Conservation (phyloP, 2,797 vertebrate species). For the Champsocephalus gunnari region DNA sequence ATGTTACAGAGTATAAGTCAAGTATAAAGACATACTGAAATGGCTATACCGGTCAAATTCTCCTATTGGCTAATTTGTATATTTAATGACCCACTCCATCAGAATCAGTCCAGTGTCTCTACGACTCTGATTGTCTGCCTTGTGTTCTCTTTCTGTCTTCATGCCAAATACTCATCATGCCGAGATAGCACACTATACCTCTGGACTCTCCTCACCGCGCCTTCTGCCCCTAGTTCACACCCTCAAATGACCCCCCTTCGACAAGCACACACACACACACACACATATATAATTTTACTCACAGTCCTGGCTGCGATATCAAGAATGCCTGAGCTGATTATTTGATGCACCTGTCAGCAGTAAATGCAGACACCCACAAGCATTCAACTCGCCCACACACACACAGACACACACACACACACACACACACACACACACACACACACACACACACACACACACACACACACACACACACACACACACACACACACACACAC, state of each 20-base stretch:
- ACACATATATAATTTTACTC: slow-evolving; percentile 6
- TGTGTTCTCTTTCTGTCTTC: slow-evolving; percentile 2
- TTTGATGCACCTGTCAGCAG: slow-evolving; percentile 80
- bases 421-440: neutral
- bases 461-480: slow-evolving; percentile 67
- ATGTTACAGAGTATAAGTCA: too few species aligned
- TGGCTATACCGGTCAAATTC: too few species aligned
- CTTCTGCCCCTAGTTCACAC: slow-evolving; percentile 35
- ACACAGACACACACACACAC: too few species aligned
- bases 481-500: slow-evolving; percentile 37
- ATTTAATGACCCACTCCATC: too few species aligned
- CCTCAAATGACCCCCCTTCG: slow-evolving; percentile 3
- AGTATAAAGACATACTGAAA: too few species aligned
- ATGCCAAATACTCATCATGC: slow-evolving; percentile 20
- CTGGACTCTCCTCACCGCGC: neutral
- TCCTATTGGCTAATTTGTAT: too few species aligned
- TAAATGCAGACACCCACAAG: slow-evolving; percentile 57
- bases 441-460: slow-evolving; percentile 55
- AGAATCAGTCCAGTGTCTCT: too few species aligned
- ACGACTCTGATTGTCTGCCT: too few species aligned
- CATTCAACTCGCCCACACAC: slow-evolving; percentile 12
- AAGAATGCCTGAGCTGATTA: slow-evolving; percentile 54
- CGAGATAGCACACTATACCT: neutral
- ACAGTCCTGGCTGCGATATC: slow-evolving; percentile 27
- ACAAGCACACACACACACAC: neutral